Evolutionary conservation across 2,797 vertebrate species (phyloP), one percentile per base, ranked within the genome.

Genomic region (Gobionotothen gibberifrons): DNA sequence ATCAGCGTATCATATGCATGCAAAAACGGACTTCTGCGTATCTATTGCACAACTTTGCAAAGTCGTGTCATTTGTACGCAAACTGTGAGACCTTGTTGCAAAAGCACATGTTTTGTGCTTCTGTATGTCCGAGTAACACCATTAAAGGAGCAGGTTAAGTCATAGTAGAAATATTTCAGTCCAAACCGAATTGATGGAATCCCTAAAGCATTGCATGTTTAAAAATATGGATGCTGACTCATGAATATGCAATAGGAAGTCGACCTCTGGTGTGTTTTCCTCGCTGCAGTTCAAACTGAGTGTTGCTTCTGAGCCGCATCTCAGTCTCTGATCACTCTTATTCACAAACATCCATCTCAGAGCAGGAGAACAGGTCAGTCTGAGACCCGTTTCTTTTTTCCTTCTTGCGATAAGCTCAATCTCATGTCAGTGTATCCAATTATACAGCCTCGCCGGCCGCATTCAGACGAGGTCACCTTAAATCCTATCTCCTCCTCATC

Each of bases 391-490:
- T 62, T 59, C 64, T 40, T 9, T 48, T 17, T 16, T 32, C 70
- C 51, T 22, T 78, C 81, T 84, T 76, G 68, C 42, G 61, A 86
- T 89, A 90, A 92, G 90, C 86, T 89, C 87, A 86, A 89, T 91
- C 82, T 89, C 76, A 63, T 63, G 36, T 85, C 89, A 71, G 79
- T 78, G 76, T 78, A 83, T 90, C 83, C 85, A 89, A 90, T 92
- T 90, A 92, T 87, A 73, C 74, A 46, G 63, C 56, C 67, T 65
- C n/a, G 62, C 63, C 70, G 12, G 72, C 74, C 53, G 78, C 79
- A 66, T 83, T 89, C 79, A 78, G 61, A 12, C 12, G 69, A 85
- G 91, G 90, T 93, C 90, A 93, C 89, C 90, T 89, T 81, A 85
- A 57, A 82, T 75, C 68, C 76, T 80, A 81, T 89, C 87, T 81